phyloP scores from a whole-genome alignment of 1,140 invertebrate genomes.

The Drosophila bifasciata region DNA sequence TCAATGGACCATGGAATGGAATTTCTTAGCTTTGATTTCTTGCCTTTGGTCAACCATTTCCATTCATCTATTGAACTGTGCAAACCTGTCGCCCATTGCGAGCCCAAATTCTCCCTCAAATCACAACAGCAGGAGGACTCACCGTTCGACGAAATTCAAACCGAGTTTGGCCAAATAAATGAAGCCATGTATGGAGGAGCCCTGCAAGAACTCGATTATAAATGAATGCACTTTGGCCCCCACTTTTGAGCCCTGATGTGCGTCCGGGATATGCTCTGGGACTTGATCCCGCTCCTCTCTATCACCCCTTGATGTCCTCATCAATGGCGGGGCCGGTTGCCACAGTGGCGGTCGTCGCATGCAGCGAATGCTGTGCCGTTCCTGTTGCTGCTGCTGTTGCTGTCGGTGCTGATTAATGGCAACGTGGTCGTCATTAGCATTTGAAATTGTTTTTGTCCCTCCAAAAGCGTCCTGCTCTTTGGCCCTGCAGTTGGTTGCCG shows the following conservation, averaged over 20 bases:
- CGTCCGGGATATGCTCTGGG: conserved; percentile 1
- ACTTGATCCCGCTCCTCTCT: not conserved
- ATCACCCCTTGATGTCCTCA: not conserved
- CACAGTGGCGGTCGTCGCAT: conserved; percentile 74
- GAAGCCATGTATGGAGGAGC: conserved; percentile 81
- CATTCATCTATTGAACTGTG: conserved; percentile 1
- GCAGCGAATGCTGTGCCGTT: conserved; percentile 63
- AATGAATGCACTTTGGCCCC: conserved; percentile 64
- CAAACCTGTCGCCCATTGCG: not conserved
- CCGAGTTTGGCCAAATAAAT: conserved; percentile 81
- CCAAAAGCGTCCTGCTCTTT: not conserved
- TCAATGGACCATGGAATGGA: too few relatives aligned
- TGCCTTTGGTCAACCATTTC: not conserved
- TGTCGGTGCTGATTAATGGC: conserved; percentile 57
- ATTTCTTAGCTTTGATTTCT: too few relatives aligned
- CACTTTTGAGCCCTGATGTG: not conserved
- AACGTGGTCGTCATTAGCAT: conserved; percentile 46
- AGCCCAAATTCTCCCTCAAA: not conserved
- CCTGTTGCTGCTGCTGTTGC: too few relatives aligned
- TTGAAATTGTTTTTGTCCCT: conserved; percentile 33
- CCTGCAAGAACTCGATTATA: conserved; percentile 78
- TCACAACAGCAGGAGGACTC: conserved; percentile 28
- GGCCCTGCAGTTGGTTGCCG: conserved; percentile 3
- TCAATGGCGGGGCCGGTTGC: conserved; percentile 29
- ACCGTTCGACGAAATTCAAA: conserved; percentile 76